Conservation (phyloP, 2,113 vertebrate genomes). For the Callospermophilus lateralis region DNA sequence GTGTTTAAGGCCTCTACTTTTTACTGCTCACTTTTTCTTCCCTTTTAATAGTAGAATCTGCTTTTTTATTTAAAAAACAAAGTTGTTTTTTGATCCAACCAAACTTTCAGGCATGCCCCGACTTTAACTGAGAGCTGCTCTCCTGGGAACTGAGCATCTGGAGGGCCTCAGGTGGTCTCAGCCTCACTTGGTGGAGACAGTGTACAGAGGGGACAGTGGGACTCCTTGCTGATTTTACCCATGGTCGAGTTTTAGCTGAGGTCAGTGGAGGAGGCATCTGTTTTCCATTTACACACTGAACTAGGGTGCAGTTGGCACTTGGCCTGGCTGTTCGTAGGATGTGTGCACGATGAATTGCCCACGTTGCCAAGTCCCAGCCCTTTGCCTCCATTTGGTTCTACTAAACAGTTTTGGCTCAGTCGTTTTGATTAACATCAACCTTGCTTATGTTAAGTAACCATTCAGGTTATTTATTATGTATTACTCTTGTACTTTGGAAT, state of each 20-base stretch:
- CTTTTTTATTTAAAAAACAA: background rate
- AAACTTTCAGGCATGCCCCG: background rate
- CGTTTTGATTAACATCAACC: slow-evolving; percentile 71
- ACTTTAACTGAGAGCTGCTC: background rate
- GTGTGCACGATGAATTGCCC: background rate
- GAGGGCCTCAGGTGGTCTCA: background rate
- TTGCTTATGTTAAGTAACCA: slow-evolving; percentile 69
- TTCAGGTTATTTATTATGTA: slow-evolving; percentile 76
- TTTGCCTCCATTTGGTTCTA: slow-evolving; percentile 45
- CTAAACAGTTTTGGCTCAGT: slow-evolving; percentile 47
- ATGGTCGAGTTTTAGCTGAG: background rate
- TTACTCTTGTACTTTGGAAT: slow-evolving; percentile 74
- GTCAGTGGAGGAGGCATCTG: background rate
- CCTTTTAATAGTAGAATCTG: background rate
- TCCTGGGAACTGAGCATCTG: rapidly evolving
- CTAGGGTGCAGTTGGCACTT: background rate
- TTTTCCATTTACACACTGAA: slow-evolving; percentile 16
- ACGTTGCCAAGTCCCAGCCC: background rate
- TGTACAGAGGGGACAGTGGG: background rate
- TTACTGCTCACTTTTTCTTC: background rate
- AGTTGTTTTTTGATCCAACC: too few species aligned
- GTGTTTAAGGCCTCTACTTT: background rate
- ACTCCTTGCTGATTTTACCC: background rate
- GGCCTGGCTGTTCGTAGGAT: background rate
- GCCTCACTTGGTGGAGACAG: background rate